phyloP scores from a whole-genome alignment of 2,113 vertebrate genomes.

The Pseudopipra pipra region DNA sequence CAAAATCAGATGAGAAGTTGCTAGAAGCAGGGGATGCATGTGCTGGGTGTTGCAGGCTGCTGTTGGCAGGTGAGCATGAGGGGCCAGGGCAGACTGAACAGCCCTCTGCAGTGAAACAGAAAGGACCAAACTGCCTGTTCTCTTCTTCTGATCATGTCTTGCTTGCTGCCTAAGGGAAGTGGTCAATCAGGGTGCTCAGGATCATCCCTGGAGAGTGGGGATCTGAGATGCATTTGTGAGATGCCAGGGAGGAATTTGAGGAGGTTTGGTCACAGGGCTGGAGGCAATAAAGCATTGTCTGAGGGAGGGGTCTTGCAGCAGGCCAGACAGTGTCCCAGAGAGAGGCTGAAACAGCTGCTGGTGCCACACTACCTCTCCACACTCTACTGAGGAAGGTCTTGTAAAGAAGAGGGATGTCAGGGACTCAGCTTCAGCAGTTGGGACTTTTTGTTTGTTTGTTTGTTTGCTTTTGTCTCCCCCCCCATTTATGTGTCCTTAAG shows the following conservation, averaged over 20 bases:
- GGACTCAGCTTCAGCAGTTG: neutral
- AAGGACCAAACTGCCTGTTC: neutral
- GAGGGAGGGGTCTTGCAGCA: neutral
- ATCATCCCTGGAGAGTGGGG: neutral
- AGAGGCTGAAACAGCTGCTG: neutral
- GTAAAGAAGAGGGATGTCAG: neutral
- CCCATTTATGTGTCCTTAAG: neutral
- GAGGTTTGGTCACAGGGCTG: neutral
- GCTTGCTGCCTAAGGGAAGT: neutral
- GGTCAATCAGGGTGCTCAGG: neutral
- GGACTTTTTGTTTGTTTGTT: neutral
- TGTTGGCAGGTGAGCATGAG: neutral
- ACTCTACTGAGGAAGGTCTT: neutral
- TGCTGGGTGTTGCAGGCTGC: neutral
- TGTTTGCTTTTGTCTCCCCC: neutral
- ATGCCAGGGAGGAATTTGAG: neutral
- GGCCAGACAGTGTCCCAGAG: neutral
- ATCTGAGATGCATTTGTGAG: neutral
- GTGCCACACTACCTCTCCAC: neutral
- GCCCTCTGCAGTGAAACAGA: neutral
- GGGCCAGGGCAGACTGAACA: neutral
- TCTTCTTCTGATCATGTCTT: neutral
- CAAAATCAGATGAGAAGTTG: neutral
- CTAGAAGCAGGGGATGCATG: neutral
- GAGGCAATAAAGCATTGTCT: neutral